phyloP scores from a whole-genome alignment of 2,888 invertebrate genomes.

The Xiphydria camelus region DNA sequence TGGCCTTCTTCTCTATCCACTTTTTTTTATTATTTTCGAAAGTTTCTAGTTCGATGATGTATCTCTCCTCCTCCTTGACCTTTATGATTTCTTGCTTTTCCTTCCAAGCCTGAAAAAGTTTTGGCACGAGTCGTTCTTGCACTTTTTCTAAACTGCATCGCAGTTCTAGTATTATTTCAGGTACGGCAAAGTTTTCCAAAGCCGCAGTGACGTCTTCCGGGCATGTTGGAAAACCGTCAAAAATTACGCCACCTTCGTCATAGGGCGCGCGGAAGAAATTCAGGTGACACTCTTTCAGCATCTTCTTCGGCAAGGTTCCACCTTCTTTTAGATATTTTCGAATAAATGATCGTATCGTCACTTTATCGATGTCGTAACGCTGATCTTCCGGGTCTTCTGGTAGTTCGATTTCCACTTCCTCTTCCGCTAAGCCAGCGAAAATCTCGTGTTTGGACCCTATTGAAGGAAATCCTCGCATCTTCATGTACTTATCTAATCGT shows the following conservation, averaged over 20 bases:
- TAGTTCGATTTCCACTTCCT: constrained; percentile 18
- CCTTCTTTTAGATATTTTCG: constrained; percentile 61
- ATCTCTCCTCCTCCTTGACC: constrained; percentile 47
- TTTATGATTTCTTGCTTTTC: constrained; percentile 33
- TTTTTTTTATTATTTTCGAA: constrained; percentile 12
- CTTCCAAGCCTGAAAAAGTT: constrained; percentile 57
- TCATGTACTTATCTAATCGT: constrained; percentile 32
- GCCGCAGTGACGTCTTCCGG: constrained; percentile 63
- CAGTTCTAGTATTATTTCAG: constrained; percentile 64
- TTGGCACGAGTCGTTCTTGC: constrained; percentile 50
- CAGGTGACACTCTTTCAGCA: constrained; percentile 58
- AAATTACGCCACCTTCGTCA: constrained; percentile 60
- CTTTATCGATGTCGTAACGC: constrained; percentile 23
- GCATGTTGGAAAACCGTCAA: constrained; percentile 68
- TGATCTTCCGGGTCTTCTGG: constrained; percentile 24
- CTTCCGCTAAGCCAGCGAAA: background rate
- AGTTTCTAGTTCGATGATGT: constrained; percentile 46
- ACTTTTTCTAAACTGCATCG: constrained; percentile 52
- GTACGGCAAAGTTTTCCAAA: constrained; percentile 60
- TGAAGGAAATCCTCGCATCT: constrained; percentile 11
- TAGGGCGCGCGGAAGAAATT: constrained; percentile 60
- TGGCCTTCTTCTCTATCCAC: constrained; percentile 21
- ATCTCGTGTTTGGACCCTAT: constrained; percentile 6
- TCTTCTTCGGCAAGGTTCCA: constrained; percentile 55
- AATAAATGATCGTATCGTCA: constrained; percentile 46